Evolutionary conservation across 2,888 invertebrate genomes (phyloP), one percentile per base, ranked within the genome.

Genomic region (Parnassius mnemosyne): DNA sequence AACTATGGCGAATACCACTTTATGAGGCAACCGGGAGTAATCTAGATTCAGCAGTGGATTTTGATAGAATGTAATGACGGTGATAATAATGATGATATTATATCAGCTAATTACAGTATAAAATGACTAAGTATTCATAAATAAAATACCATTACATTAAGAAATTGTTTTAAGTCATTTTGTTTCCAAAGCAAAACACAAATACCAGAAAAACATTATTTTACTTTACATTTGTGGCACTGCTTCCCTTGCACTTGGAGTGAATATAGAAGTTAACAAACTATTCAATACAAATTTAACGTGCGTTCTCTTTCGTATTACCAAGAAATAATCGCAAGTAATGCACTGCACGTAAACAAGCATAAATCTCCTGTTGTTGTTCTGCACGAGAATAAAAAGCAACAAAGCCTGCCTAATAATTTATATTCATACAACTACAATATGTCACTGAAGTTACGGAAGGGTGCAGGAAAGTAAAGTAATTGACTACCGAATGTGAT

Each of bases 341-440:
- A 73, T 80, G 78, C 79, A 80, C 68, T 76, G 71, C 68, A 74
- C 73, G 76, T 71, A 79, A 82, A 81, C 78, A 82, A 58, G 66
- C 69, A 81, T 80, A 81, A 79, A 81, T 78, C 76, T 69, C 66
- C 46, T 60, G 64, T 63, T 64, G 66, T 53, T 66, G 61, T 65
- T 69, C 63, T 65, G 67, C 60, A 66, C 65, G 69, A 69, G 66
- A 69, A 71, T 63, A 63, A 63, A 63, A 59, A 63, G 51, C 53
- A 63, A 63, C 63, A 63, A 59, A 58, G 58, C 63, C 58, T 55
- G 13, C 58, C 54, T 63, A 63, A 59, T 58, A 63, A 63, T 63
- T 55, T 63, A 55, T 58, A 59, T 55, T 59, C 63, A 63, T 63
- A 57, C 62, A 62, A 62, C 50, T 62, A 54, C 57, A 46, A 58